phyloP scores from a whole-genome alignment of 2,797 vertebrate genomes.

The Intellagama lesueurii region DNA sequence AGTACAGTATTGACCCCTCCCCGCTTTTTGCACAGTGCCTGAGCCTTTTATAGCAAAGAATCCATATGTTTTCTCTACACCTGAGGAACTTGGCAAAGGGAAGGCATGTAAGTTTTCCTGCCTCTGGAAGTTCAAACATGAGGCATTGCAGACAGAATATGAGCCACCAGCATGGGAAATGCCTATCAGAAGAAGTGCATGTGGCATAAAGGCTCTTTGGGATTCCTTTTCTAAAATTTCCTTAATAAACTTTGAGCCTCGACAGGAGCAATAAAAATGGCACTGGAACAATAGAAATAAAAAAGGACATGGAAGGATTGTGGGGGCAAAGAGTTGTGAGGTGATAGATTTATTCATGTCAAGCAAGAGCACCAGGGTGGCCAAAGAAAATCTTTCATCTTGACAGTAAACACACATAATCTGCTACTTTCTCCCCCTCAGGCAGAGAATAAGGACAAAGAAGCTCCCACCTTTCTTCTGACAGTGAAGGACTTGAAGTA shows the following conservation, averaged over 20 bases:
- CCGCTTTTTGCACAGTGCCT: not conserved
- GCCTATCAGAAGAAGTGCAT: not conserved
- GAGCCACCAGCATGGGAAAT: constrained; percentile 19
- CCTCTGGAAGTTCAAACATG: not conserved
- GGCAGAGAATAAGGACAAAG: constrained; percentile 43
- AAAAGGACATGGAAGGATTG: constrained; percentile 11
- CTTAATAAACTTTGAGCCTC: constrained; percentile 31
- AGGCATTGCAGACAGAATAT: not conserved
- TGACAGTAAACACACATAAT: constrained; percentile 30
- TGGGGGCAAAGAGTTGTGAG: constrained; percentile 35
- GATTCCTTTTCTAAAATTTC: not conserved
- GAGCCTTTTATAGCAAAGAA: fast-evolving
- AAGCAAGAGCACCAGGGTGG: constrained; percentile 6
- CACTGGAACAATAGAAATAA: constrained; percentile 18
- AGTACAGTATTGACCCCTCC: constrained; percentile 10
- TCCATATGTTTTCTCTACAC: not conserved
- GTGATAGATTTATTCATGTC: constrained; percentile 21
- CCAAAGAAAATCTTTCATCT: constrained; percentile 24
- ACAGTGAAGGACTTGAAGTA: constrained; percentile 8
- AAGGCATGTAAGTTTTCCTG: constrained; percentile 23
- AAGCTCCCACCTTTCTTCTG: constrained; percentile 7
- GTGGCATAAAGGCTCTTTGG: fast-evolving
- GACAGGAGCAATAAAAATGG: constrained; percentile 38
- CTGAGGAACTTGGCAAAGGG: constrained; percentile 30
- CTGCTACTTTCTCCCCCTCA: constrained; percentile 26